Evolutionary conservation across 2,888 invertebrate species (phyloP), one percentile per base, ranked within the genome.

Genomic region (Myathropa florea): DNA sequence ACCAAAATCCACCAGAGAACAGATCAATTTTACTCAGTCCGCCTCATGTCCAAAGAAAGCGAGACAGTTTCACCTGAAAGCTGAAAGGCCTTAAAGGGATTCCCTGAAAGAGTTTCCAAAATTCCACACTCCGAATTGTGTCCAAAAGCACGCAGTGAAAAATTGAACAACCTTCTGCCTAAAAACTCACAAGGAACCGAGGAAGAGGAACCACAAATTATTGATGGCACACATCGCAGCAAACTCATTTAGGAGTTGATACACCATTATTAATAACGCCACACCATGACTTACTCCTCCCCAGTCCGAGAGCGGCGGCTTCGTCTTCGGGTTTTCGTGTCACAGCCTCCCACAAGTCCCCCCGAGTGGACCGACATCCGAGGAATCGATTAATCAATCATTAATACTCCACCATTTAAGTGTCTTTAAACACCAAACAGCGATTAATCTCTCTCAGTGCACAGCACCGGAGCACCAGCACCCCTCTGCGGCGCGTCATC

Each of bases 351-450:
- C 57, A 75, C 86, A 55, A 68, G 24, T 24, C 33, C 18, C 46
- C 28, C 65, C 72, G 53, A 46, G 39, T 39, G 64, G 59, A 53
- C 33, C 61, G 59, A 72, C 67, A 61, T 53, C 67, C 67, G 55
- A 21, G 28, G 67, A 67, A 36, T 75, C 87, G 87, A 87, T 87
- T 87, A 87, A 87, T 87, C 87, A 87, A 87, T 87, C 87, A 87
- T 87, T 80, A 83, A 83, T 83, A 76, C 79, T 87, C 87, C 87
- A 83, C 83, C 87, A 87, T 79, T 87, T 87, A 87, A 87, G 87
- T 87, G 87, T 87, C 87, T 79, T 87, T 87, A 87, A 87, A 87
- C 87, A 87, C 87, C 87, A 87, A 87, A 87, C 83, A 87, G 87
- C 87, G 83, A 87, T 87, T 87, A 87, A 87, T 87, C 87, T 87